These are phyloP conservation scores for Cremastobaeus sp. DNA, from an alignment of 2,888 invertebrate species.

Conservation along the genomic window DNA sequence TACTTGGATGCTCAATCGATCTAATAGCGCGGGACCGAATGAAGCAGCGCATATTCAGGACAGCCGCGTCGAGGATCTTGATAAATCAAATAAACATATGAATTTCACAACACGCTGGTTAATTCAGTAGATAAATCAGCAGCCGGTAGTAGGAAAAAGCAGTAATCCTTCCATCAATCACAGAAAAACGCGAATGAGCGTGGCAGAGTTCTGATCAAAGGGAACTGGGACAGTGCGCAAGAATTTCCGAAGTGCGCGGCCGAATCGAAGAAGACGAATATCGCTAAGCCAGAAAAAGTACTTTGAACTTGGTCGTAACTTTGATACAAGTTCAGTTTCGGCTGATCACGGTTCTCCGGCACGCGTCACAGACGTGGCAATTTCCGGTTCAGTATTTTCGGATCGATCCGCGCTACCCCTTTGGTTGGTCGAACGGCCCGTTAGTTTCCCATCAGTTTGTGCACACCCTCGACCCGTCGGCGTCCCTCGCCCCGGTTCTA, in stretches of 20 bases:
- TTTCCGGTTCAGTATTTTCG: conserved; percentile 66
- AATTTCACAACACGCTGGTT: too few relatives aligned
- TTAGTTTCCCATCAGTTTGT: conserved; percentile 60
- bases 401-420: conserved; percentile 71
- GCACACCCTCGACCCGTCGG: conserved; percentile 40
- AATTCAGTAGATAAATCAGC: conserved; percentile 5
- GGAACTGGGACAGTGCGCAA: conserved; percentile 25
- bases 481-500: conserved; percentile 46
- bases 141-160: conserved; percentile 36
- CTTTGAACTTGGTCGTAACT: conserved; percentile 49
- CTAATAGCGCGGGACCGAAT: too few relatives aligned
- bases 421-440: conserved; percentile 52
- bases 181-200: conserved; percentile 28
- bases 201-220: conserved; percentile 35
- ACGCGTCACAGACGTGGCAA: conserved; percentile 61
- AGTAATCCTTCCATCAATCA: conserved; percentile 41
- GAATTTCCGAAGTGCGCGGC: conserved; percentile 11
- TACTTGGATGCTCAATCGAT: too few relatives aligned
- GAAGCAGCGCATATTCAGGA: too few relatives aligned
- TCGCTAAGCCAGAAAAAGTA: conserved; percentile 39
- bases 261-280: conserved; percentile 41
- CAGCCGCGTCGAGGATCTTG: too few relatives aligned
- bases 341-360: conserved; percentile 51
- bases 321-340: conserved; percentile 41
- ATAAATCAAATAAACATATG: too few relatives aligned